phyloP scores from a whole-genome alignment of 2,888 invertebrate genomes.

The Clusia tigrina region DNA sequence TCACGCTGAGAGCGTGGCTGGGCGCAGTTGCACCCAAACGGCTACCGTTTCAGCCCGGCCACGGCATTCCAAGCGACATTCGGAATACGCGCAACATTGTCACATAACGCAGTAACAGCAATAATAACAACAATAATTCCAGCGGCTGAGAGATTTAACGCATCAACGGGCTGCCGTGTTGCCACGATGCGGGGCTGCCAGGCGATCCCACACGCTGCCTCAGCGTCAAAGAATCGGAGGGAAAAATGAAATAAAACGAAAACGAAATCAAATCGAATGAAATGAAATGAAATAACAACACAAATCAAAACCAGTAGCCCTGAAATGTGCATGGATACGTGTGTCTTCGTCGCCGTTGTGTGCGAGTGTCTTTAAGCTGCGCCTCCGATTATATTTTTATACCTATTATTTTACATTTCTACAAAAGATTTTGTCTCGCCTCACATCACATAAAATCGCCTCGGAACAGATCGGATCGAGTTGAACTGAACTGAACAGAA shows the following conservation, averaged over 20 bases:
- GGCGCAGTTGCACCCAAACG: conserved; percentile 25
- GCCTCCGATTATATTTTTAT: conserved; percentile 21
- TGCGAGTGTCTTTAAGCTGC: conserved; percentile 2
- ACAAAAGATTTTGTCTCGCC: conserved; percentile 16
- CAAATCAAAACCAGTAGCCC: conserved; percentile 44
- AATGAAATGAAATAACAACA: too few species aligned
- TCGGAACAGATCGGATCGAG: too few species aligned
- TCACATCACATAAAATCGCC: too few species aligned
- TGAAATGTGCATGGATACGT: conserved; percentile 37
- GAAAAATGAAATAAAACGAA: neutral
- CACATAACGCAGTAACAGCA: neutral
- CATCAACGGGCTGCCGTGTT: conserved; percentile 21
- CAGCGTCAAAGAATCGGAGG: neutral
- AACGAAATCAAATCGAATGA: too few species aligned
- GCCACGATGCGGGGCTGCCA: neutral
- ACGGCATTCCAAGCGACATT: neutral
- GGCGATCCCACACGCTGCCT: conserved; percentile 18
- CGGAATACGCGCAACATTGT: neutral
- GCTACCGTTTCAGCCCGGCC: conserved; percentile 27
- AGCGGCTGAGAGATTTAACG: conserved; percentile 35
- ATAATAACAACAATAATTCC: conserved; percentile 19
- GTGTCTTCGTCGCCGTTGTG: neutral
- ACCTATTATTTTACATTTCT: conserved; percentile 18
- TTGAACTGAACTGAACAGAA: too few species aligned
- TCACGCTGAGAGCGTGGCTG: too few species aligned